phyloP scores from a whole-genome alignment of 2,113 vertebrate species.

The Rattus rattus region DNA sequence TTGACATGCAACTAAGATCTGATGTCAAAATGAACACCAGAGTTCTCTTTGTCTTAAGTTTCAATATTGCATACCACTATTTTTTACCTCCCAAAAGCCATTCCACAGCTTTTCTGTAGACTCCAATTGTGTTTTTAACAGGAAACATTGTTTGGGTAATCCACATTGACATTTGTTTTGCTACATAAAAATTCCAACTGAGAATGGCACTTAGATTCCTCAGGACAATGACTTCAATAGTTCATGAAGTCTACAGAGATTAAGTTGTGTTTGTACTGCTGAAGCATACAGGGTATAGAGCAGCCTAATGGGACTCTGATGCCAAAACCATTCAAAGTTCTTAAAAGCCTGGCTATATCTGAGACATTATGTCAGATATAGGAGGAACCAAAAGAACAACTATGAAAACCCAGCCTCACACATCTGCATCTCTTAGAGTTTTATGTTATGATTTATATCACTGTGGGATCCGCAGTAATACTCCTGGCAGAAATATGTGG shows the following conservation, averaged over 20 bases:
- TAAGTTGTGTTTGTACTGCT: not conserved
- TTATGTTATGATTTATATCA: not conserved
- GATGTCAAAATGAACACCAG: not conserved
- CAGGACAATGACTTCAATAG: not conserved
- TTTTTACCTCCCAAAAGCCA: not conserved
- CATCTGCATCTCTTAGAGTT: not conserved
- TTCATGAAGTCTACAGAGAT: not conserved
- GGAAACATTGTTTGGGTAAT: too few relatives aligned
- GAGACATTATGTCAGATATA: not conserved
- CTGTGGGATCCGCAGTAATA: not conserved
- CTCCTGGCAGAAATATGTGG: not conserved
- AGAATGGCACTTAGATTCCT: not conserved
- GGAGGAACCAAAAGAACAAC: not conserved
- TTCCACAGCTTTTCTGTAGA: too few relatives aligned
- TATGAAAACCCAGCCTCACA: not conserved
- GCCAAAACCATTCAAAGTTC: not conserved
- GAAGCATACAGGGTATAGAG: not conserved
- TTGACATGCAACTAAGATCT: not conserved
- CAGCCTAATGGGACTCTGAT: not conserved
- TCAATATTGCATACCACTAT: not conserved
- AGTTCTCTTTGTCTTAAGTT: too few relatives aligned
- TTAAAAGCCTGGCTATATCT: too few relatives aligned
- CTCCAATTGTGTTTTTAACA: too few relatives aligned
- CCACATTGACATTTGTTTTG: too few relatives aligned
- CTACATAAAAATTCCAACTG: too few relatives aligned